A percentile compares a stretch with the other conserved stretches of the same genome.
phyloP scores from a whole-genome alignment of 1,140 invertebrate species.

The Maconellicoccus hirsutus region DNA sequence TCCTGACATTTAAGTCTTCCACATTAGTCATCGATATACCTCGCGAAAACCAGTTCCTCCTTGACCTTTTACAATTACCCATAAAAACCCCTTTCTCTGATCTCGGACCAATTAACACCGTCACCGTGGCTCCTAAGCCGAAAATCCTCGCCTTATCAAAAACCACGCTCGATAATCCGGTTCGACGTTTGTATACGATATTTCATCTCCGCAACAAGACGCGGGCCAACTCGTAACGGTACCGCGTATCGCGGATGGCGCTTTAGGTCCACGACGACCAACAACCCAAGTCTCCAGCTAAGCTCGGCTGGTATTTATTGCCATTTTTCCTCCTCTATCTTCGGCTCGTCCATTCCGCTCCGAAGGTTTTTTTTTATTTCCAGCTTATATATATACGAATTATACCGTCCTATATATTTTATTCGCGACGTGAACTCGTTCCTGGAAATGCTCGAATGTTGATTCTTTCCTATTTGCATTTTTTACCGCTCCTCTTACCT shows the following conservation, averaged over 20 bases:
- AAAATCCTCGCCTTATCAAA: too few relatives aligned
- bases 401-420: not conserved
- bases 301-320: constrained; percentile 2
- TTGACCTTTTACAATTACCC: too few relatives aligned
- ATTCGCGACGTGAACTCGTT: not conserved
- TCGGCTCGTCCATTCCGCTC: too few relatives aligned
- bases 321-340: not conserved
- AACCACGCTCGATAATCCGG: not conserved
- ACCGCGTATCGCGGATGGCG: not conserved
- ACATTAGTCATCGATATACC: too few relatives aligned
- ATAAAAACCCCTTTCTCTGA: too few relatives aligned
- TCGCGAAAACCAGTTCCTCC: too few relatives aligned
- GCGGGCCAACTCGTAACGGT: not conserved
- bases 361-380: too few relatives aligned
- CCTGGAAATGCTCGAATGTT: not conserved
- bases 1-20: too few relatives aligned
- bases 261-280: not conserved
- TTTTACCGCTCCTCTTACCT: not conserved
- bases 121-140: too few relatives aligned
- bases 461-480: not conserved
- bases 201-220: not conserved
- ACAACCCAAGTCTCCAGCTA: not conserved
- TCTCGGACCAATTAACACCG: too few relatives aligned
- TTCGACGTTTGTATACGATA: not conserved
- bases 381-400: too few relatives aligned